Conservation (phyloP, 2,113 vertebrate species). For the Suricata suricatta region DNA sequence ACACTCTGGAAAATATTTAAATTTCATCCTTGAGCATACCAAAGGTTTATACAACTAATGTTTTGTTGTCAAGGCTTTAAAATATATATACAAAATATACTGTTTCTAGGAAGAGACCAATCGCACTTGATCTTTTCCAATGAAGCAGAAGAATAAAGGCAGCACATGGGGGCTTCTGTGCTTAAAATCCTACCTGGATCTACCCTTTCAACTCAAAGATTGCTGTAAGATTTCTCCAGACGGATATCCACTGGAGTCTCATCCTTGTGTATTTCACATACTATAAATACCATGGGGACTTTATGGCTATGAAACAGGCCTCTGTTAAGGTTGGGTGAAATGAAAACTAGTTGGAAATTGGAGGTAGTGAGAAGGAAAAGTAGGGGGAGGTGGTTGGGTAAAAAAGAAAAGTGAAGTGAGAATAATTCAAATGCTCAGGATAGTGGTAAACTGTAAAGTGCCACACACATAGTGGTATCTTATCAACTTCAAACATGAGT, state of each 20-base stretch:
- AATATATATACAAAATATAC: neutral
- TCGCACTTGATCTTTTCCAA: neutral
- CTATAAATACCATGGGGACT: neutral
- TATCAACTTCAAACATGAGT: neutral
- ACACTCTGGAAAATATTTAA: neutral
- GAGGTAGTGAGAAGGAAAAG: neutral
- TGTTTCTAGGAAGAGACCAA: neutral
- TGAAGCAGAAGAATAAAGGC: neutral
- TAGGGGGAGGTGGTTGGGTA: neutral
- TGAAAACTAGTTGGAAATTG: neutral
- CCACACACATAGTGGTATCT: neutral
- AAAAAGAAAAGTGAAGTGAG: neutral
- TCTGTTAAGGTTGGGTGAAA: neutral
- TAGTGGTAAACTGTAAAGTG: neutral
- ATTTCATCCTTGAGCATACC: neutral
- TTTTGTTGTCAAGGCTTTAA: neutral
- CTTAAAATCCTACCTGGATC: neutral
- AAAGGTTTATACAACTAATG: neutral
- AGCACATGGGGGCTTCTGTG: neutral
- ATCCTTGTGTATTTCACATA: neutral
- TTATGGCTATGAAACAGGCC: neutral
- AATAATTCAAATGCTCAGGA: neutral
- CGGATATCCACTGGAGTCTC: too few species aligned
- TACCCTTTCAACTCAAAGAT: neutral
- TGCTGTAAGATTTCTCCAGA: neutral